phyloP scores from a whole-genome alignment of 2,113 vertebrate genomes.

The Dipodomys spectabilis region DNA sequence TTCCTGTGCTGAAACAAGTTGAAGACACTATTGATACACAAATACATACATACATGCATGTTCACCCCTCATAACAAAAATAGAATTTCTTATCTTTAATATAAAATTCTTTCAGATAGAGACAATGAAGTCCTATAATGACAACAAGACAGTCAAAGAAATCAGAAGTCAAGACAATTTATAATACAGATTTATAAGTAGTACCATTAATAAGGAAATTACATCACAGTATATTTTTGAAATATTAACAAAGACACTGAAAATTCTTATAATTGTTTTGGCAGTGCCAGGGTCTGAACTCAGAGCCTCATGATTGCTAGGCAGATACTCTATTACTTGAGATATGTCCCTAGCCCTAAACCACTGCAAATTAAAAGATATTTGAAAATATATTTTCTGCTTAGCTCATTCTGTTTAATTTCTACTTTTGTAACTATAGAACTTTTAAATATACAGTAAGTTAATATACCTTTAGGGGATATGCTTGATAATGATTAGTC shows the following conservation, averaged over 20 bases:
- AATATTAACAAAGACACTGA: not conserved
- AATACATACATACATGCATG: not conserved
- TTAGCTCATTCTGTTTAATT: not conserved
- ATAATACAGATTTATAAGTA: not conserved
- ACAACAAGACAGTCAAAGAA: conserved; percentile 24
- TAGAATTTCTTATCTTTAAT: not conserved
- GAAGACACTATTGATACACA: not conserved
- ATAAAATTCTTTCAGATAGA: not conserved
- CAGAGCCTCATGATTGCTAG: too few relatives aligned
- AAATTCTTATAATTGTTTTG: too few relatives aligned
- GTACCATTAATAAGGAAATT: not conserved
- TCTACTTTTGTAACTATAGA: not conserved
- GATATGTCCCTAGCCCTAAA: too few relatives aligned
- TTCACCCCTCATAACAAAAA: not conserved
- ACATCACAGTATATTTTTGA: conserved; percentile 11
- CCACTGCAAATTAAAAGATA: too few relatives aligned
- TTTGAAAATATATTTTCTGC: not conserved
- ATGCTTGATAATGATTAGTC: not conserved
- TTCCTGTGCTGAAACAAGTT: not conserved
- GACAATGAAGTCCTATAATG: not conserved
- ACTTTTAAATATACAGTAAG: not conserved
- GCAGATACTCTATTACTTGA: too few relatives aligned
- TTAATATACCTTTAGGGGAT: not conserved
- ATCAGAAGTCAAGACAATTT: conserved; percentile 17
- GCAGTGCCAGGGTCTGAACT: too few relatives aligned